Evolutionary conservation across 2,797 vertebrate species (phyloP), one percentile per base, ranked within the genome.

Genomic region (Orestias chungarensis): DNA sequence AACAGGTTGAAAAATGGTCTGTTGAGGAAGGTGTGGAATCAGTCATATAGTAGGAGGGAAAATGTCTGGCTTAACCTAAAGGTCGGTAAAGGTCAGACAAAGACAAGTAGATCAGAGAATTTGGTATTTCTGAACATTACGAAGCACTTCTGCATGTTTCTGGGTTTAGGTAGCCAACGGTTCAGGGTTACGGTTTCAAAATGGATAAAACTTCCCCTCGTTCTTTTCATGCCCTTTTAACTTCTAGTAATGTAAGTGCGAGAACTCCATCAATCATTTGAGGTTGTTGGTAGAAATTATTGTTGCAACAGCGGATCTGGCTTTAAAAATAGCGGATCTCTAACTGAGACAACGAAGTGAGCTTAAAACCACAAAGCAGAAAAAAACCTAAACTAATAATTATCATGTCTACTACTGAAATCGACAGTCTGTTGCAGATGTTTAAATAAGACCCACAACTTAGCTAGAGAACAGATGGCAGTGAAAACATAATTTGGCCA

Each of bases 1-100:
- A 64, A 65, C 29, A 78, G 69, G 71, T 46, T 68, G 44, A 76
- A 72, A 50, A 49, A 64, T 65, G 57, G 66, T 1, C 23, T 65
- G 47, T 57, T 62, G 0, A 70, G 54, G 61, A 70, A 78, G 74
- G 76, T 49, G 79, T n/a, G 15, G 65, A 59, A 61, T 40, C 5
- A 14, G 54, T 71, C 68, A 72, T 29, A 61, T 65, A 6, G 38
- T n/a, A 27, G 4, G 49, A 7, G 29, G 35, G n/a, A 62, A 43
- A n/a, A 42, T 31, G 25, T 61, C 54, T 64, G 25, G 47, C 65
- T 47, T 3, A 71, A 71, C 40, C 44, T 17, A 47, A 59, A 74
- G 47, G 64, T 82, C 70, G 78, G 46, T 54, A 14, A 29, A 17
- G 47, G 25, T 33, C 29, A 57, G 18, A 44, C 69, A 66, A 31